Evolutionary conservation across 2,113 vertebrate species (phyloP), one percentile per base, ranked within the genome.

Genomic region (Chaetura pelagica): DNA sequence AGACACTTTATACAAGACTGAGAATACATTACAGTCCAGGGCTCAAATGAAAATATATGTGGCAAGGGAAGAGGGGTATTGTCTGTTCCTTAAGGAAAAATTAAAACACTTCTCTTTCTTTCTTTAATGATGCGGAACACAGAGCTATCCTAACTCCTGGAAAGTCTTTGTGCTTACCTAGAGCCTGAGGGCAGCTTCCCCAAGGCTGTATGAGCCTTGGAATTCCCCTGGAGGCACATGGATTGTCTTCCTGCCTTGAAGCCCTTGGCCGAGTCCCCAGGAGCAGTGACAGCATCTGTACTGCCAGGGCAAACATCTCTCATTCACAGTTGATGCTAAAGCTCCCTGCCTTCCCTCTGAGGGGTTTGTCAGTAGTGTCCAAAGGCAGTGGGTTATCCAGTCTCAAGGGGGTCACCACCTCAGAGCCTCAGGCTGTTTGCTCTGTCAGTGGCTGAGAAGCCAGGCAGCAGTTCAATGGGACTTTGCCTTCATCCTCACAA

Each of bases 11-110:
- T 51, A 27, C 40, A 46, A 84, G 58, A 93, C 48, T 75, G 58
- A 58, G 14, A 78, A 20, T n/a, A 22, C 8, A 9, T 77, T 89
- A 42, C 23, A 77, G 30, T 84, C 58, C 35, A 62, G 61, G 12
- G 9, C 22, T 87, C 22, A 62, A 75, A 75, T 59, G 10, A 81
- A 80, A 87, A 82, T 84, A 23, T 71, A 58, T 2, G 11, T 35
- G 3, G 5, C 0, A 0, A 6, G 9, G 9, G 3, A 5, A 10
- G 1, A 6, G 34, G 11, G 4, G 5, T 3, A 35, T 44, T 55
- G 21, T 46, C 24, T 78, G 16, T 82, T 78, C 21, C 61, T 82
- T 42, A 34, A 51, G 12, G 66, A 46, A 90, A 75, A 82, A 55
- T 24, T 59, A 32, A 78, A 95, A 66, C 0, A 30, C 34, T 80